These are phyloP conservation scores for Petroica traversi DNA, from an alignment of 2,113 vertebrate species.

Conservation along the genomic window DNA sequence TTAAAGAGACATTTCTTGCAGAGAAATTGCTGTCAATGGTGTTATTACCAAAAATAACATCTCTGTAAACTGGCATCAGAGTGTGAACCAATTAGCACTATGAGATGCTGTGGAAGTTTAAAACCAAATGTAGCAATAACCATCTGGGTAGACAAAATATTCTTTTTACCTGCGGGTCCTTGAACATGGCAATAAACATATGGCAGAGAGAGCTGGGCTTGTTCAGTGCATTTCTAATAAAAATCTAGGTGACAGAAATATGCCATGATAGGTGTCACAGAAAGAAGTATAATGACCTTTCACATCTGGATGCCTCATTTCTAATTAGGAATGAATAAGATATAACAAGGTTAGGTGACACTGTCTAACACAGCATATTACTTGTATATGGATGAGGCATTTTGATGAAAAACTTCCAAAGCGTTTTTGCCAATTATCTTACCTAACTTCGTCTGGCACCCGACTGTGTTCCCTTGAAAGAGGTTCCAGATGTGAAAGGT, in stretches of 20 bases:
- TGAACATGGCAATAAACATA: constrained; percentile 57
- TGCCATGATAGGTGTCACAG: constrained; percentile 17
- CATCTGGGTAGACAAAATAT: constrained; percentile 53
- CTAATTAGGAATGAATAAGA: constrained; percentile 55
- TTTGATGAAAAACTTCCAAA: constrained; percentile 28
- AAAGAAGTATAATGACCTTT: constrained; percentile 47
- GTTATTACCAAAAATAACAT: constrained; percentile 18
- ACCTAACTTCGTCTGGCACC: not conserved
- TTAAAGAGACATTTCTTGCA: not conserved
- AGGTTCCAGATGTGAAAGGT: not conserved
- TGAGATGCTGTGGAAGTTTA: constrained; percentile 27
- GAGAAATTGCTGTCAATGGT: not conserved
- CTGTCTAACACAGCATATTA: constrained; percentile 1
- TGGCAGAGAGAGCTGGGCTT: constrained; percentile 18
- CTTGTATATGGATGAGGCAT: not conserved
- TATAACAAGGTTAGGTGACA: constrained; percentile 47
- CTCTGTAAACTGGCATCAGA: constrained; percentile 3
- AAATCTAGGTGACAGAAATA: constrained; percentile 54
- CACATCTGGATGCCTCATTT: constrained; percentile 41
- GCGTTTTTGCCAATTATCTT: not conserved
- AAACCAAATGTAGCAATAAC: constrained; percentile 35
- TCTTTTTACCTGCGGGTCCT: constrained; percentile 47
- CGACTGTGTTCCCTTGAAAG: not conserved
- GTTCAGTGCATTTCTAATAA: constrained; percentile 53
- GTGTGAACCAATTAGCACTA: constrained; percentile 52